Evolutionary conservation across 1,140 invertebrate genomes (phyloP), one percentile per base, ranked within the genome.

Genomic region (Oedothorax gibbosus): DNA sequence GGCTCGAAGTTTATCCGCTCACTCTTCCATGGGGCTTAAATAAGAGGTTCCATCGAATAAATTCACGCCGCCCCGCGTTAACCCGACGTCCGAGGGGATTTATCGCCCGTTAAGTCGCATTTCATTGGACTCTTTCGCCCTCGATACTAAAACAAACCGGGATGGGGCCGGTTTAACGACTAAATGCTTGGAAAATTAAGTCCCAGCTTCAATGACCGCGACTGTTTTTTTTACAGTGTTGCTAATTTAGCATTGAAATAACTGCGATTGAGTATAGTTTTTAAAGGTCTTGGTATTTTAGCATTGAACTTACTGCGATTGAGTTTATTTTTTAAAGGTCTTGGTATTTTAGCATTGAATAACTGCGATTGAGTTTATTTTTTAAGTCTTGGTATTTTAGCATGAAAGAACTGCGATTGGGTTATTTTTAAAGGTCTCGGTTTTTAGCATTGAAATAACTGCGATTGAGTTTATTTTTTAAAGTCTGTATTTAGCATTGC

Each of bases 31-130:
- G 35, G 35, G 35, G 20, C 68, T 68, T 81, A 81, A 81, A 81
- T 81, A 81, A 81, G 78, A 81, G 78, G 78, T 81, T 81, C 78
- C 54, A 49, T 81, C 66, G 78, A 81, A 81, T 81, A 81, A 81
- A 81, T 81, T 81, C 78, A 71, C 78, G 78, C 78, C 66, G 66
- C 66, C 56, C 14, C 68, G 64, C 78, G 78, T 81, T 81, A 81
- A 81, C 65, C 66, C 71, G 78, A 69, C 78, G 78, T 49, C 71
- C 66, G 64, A 57, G 50, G 53, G 78, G 78, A 81, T 81, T 81
- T 81, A 81, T 81, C 69, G 78, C 66, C 68, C 78, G 78, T 81
- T 81, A 81, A 81, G 66, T 81, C 78, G 62, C 20, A 60, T 66
- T 79, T 66, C 77, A 79, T 79, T 79, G 54, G 65, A 81, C 78